Evolutionary conservation across 2,113 vertebrate genomes (phyloP), one percentile per base, ranked within the genome.

Genomic region (Perca schrenkii): DNA sequence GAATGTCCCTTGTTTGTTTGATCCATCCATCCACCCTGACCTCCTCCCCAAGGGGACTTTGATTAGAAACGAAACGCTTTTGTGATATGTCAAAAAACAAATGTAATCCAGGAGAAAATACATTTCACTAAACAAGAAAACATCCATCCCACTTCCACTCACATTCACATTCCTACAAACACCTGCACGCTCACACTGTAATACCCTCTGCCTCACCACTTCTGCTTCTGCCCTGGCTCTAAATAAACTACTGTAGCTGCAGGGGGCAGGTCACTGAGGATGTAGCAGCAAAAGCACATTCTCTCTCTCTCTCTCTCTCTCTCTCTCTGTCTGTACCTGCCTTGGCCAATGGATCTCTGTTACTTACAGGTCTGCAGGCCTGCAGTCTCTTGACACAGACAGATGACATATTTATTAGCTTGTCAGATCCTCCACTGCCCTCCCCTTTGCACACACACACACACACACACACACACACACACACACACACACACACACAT

Each of bases 341-440:
- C 93, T 93, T 89, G 86, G 93, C 13, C 89, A 92, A 94, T 93
- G 93, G 89, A 90, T 94, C 90, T 94, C 86, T 93, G 93, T 91
- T 94, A 95, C 94, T 95, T 94, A 95, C 96, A 97, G 96, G 95
- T 96, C 96, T 94, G 94, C 88, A 88, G 80, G 91, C 93, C 91
- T 94, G 94, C 95, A 93, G 94, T 95, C 90, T 89, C 93, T 74
- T 96, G 96, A 97, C 97, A 96, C 94, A 96, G 97, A 98, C 95
- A 94, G 95, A 97, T 97, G 97, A 97, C 96, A 97, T 97, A 96
- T 98, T 97, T 98, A 98, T 99, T 96, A 97, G 95, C 95, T 97
- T 97, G 97, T 98, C 97, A 97, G 95, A 93, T 88, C 92, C 91
- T 94, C 93, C 94, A 84, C 34, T 79, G 61, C 82, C 88, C 84